These are phyloP conservation scores for Chlorocebus sabaeus DNA, from an alignment of 2,113 vertebrate species.

Conservation along the genomic window DNA sequence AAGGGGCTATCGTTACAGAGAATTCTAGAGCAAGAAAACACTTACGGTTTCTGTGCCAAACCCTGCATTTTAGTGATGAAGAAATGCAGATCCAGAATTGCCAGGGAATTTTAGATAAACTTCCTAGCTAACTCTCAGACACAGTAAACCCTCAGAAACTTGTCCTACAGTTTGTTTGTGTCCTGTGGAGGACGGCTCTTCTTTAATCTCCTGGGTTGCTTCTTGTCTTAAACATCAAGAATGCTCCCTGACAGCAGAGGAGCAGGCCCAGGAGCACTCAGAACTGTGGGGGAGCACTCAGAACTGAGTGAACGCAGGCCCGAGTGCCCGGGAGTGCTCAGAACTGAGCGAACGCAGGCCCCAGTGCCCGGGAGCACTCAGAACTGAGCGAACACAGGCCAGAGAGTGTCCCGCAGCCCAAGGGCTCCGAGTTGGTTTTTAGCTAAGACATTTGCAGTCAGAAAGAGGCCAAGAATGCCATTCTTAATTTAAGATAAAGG, in stretches of 20 bases:
- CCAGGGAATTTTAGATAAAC: neutral
- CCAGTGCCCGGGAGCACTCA: no score
- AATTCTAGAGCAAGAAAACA: neutral
- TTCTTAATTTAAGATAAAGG: neutral
- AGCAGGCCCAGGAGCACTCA: no score
- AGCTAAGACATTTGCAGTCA: neutral
- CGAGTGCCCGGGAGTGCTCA: no score
- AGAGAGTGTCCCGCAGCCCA: neutral
- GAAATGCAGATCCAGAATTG: neutral
- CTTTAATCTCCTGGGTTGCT: neutral
- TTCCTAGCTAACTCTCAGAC: neutral
- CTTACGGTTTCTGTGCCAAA: neutral
- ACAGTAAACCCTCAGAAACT: neutral
- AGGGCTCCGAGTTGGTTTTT: neutral
- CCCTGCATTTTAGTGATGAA: neutral
- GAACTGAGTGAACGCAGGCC: no score
- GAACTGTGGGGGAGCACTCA: no score
- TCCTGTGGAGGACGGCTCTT: neutral
- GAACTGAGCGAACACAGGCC: no score
- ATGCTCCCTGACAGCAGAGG: neutral
- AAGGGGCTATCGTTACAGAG: rapidly evolving
- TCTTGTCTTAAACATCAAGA: neutral
- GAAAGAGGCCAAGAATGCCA: neutral
- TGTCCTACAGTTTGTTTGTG: neutral
- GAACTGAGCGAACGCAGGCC: no score